phyloP scores from a whole-genome alignment of 2,113 vertebrate genomes.

The Coptodon bakossiorum region DNA sequence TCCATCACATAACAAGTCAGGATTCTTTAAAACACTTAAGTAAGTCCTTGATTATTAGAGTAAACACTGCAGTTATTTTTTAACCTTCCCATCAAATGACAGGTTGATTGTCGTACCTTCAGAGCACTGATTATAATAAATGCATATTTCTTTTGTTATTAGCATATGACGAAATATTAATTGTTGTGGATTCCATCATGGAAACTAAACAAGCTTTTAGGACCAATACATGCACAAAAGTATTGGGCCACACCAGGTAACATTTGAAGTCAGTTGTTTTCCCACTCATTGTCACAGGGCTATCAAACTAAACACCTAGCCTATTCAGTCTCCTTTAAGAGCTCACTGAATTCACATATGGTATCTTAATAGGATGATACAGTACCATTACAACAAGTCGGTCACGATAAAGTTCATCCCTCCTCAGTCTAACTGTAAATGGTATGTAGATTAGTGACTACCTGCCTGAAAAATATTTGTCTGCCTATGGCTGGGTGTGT shows the following conservation, averaged over 20 bases:
- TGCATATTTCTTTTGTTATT: background rate
- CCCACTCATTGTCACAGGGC: background rate
- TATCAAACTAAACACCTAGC: background rate
- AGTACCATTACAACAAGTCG: background rate
- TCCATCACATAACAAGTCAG: background rate
- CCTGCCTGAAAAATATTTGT: background rate
- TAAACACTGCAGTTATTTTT: background rate
- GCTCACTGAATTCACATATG: background rate
- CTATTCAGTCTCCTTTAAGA: background rate
- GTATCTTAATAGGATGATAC: background rate
- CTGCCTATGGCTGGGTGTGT: background rate
- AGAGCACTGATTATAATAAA: background rate
- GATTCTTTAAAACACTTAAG: background rate
- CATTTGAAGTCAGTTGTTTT: background rate
- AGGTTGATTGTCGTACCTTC: background rate
- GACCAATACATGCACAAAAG: background rate
- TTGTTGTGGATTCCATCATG: background rate
- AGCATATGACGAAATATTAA: background rate
- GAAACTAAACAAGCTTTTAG: background rate
- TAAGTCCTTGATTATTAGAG: background rate
- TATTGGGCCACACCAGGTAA: no score
- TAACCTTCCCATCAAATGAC: background rate
- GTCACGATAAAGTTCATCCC: background rate
- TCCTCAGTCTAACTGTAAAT: background rate
- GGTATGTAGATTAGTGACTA: background rate